Evolutionary conservation across 2,113 vertebrate species (phyloP).

Genomic region (Aphelocoma coerulescens): DNA sequence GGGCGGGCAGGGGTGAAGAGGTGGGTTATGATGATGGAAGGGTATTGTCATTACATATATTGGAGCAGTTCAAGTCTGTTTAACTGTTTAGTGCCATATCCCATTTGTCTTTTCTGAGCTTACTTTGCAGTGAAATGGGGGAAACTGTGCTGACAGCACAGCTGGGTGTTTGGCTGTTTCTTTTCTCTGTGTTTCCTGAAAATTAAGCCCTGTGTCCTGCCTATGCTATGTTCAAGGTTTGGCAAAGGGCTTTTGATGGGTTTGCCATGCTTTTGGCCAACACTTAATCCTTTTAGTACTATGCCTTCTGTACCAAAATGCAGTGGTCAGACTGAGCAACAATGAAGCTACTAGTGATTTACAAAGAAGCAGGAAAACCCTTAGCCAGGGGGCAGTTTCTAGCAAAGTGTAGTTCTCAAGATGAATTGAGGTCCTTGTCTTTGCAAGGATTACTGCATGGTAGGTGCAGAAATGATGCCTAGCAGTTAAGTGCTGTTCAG

Average conservation of each 20-base stretch:
- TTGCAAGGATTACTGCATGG: neutral
- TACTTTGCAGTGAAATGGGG: neutral
- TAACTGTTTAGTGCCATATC: neutral
- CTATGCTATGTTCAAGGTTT: neutral
- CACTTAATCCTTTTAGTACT: neutral
- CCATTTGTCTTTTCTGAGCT: neutral
- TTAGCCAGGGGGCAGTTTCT: neutral
- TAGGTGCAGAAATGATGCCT: neutral
- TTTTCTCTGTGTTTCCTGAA: neutral
- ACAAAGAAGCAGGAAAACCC: neutral
- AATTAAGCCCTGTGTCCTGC: neutral
- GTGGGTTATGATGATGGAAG: neutral
- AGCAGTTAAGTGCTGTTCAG: neutral
- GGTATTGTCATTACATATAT: constrained; percentile 9
- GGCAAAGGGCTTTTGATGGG: neutral
- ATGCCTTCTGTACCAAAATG: neutral
- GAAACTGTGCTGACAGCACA: neutral
- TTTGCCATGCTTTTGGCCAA: neutral
- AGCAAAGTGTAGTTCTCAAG: neutral
- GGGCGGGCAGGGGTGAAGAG: neutral
- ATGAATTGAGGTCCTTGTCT: neutral
- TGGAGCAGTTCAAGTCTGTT: neutral
- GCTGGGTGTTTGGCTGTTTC: neutral
- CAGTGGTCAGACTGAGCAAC: neutral
- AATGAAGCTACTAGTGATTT: neutral